Evolutionary conservation across 2,113 vertebrate genomes (phyloP).

Genomic region (Cyprinodon variegatus): DNA sequence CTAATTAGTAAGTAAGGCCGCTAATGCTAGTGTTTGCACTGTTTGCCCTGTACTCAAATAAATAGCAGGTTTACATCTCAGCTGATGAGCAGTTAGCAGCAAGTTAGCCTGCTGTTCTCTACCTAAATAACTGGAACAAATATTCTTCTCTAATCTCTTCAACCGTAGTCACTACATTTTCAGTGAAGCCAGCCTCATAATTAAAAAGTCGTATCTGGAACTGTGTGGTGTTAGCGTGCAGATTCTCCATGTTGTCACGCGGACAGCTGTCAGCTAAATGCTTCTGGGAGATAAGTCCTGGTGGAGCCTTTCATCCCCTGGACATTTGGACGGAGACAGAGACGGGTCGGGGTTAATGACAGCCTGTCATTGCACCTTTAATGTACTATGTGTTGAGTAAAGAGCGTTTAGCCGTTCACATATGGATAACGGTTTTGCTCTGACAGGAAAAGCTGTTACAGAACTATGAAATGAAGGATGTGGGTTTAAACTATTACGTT

Average conservation of each 20-base stretch:
- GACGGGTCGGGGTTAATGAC: constrained; percentile 77
- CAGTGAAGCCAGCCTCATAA: not conserved
- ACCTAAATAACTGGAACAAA: not conserved
- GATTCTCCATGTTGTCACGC: constrained; percentile 37
- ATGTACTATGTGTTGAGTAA: constrained; percentile 75
- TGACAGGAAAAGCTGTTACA: not conserved
- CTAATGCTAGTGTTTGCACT: not conserved
- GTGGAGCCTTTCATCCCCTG: constrained; percentile 68
- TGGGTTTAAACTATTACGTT: no score
- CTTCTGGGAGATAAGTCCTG: constrained; percentile 61
- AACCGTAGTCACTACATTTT: not conserved
- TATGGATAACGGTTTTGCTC: constrained; percentile 34
- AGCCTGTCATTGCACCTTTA: constrained; percentile 70
- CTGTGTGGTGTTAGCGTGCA: constrained; percentile 49
- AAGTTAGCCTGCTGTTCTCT: not conserved
- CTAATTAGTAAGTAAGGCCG: no score
- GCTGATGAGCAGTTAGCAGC: not conserved
- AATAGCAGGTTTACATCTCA: not conserved
- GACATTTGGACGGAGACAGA: constrained; percentile 58
- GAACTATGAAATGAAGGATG: not conserved
- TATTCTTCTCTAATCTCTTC: not conserved
- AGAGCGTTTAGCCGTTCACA: constrained; percentile 32
- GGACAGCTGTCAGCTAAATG: constrained; percentile 50
- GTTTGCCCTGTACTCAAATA: not conserved
- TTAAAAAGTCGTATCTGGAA: not conserved